phyloP scores from a whole-genome alignment of 2,888 invertebrate species.

The Cactoblastis cactorum region DNA sequence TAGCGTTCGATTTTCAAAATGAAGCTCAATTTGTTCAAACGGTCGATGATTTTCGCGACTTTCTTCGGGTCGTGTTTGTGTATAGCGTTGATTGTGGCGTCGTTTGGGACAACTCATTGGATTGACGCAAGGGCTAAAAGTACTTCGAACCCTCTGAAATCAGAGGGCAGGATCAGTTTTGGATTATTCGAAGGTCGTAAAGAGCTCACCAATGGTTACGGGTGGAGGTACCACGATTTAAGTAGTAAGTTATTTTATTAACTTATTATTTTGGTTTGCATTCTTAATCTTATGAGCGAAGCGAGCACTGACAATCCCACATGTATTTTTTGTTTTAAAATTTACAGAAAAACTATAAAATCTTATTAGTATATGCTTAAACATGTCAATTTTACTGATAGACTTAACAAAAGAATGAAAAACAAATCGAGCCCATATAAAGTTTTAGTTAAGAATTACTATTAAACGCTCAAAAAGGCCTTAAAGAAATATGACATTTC shows the following conservation, averaged over 20 bases:
- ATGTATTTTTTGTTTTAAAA: not conserved
- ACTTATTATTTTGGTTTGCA: not conserved
- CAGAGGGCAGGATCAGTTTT: slow-evolving; percentile 88
- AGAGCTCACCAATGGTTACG: slow-evolving; percentile 87
- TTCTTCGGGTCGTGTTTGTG: slow-evolving; percentile 89
- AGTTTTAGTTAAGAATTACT: no score
- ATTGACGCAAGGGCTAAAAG: slow-evolving; percentile 86
- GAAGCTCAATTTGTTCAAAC: slow-evolving; percentile 84
- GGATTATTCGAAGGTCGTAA: slow-evolving; percentile 93
- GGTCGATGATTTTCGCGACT: slow-evolving; percentile 89
- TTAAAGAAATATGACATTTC: no score
- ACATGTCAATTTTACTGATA: no score
- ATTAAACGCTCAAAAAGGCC: no score
- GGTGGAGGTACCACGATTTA: slow-evolving; percentile 86
- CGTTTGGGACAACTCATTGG: slow-evolving; percentile 92
- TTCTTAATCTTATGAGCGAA: not conserved
- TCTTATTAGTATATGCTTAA: no score
- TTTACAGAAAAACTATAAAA: no score
- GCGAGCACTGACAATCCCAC: not conserved
- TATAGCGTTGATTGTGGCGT: slow-evolving; percentile 87
- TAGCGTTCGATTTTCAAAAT: slow-evolving; percentile 39
- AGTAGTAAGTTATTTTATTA: slow-evolving; percentile 80
- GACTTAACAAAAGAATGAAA: no score
- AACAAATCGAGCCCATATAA: no score
- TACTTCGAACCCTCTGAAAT: slow-evolving; percentile 82